A percentile compares a stretch with the other conserved stretches of the same genome.
These are phyloP conservation scores for Palythoa heliodiscus DNA, from an alignment of 92 coral and sea anemone species.

Conservation along the genomic window DNA sequence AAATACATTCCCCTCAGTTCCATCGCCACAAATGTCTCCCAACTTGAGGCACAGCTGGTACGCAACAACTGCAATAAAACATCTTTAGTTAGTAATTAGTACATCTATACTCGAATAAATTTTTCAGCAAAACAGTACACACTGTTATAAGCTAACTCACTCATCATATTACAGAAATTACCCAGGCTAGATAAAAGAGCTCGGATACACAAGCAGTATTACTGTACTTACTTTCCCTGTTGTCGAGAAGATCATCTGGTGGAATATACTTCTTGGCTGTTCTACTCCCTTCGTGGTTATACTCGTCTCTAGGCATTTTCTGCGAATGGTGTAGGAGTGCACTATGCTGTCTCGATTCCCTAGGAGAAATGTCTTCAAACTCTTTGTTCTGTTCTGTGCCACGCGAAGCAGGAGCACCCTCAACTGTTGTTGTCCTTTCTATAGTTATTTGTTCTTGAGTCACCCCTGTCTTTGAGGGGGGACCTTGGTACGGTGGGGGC, in stretches of 20 bases:
- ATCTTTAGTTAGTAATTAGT: not conserved
- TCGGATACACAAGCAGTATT: too few relatives aligned
- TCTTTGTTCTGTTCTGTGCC: not conserved
- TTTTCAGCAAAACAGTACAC: not conserved
- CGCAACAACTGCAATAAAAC: slow-evolving; percentile 74
- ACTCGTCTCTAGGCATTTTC: slow-evolving; percentile 45
- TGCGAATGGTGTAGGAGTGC: not conserved
- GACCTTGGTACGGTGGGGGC: slow-evolving; percentile 42
- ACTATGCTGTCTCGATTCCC: slow-evolving; percentile 10
- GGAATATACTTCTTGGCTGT: slow-evolving; percentile 41
- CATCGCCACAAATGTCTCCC: slow-evolving; percentile 96
- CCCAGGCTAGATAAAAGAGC: too few relatives aligned
- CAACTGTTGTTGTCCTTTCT: slow-evolving; percentile 20
- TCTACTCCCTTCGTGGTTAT: slow-evolving; percentile 65
- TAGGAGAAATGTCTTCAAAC: slow-evolving; percentile 3
- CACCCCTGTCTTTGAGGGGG: slow-evolving; percentile 31
- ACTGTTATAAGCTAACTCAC: not conserved
- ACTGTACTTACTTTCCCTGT: slow-evolving; percentile 45
- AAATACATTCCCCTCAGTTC: slow-evolving; percentile 93
- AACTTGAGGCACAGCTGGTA: slow-evolving; percentile 96
- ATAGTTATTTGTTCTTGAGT: slow-evolving; percentile 29
- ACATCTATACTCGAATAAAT: not conserved
- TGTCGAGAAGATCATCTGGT: slow-evolving; percentile 13
- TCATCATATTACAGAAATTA: too few relatives aligned
- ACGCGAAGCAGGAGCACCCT: slow-evolving; percentile 4